These are phyloP conservation scores for Himalopsyche kuldschensis DNA, from an alignment of 2,888 invertebrate species.

Conservation along the genomic window DNA sequence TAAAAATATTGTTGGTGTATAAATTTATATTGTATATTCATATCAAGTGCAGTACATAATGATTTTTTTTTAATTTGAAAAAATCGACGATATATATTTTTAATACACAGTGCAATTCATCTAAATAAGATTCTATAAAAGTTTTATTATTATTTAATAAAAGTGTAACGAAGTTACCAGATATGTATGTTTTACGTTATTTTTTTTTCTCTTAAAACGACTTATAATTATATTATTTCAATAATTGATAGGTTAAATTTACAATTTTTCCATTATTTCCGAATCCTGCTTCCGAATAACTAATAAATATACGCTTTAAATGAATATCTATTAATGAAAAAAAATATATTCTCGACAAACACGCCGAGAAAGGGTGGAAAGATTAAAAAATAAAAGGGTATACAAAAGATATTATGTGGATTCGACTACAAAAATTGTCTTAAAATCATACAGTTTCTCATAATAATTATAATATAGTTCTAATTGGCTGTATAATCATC, in stretches of 20 bases:
- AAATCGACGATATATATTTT: neutral
- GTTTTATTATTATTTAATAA: neutral
- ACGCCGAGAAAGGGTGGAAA: neutral
- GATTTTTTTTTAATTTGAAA: neutral
- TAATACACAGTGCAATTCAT: neutral
- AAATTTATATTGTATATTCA: neutral
- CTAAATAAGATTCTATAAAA: conserved; percentile 5
- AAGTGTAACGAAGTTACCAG: conserved; percentile 1
- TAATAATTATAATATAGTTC: neutral
- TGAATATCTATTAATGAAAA: neutral
- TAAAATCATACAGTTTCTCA: neutral
- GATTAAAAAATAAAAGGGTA: neutral
- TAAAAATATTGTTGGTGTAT: neutral
- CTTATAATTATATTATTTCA: neutral
- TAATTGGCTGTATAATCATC: neutral
- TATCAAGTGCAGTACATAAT: neutral
- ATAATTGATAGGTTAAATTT: conserved; percentile 30
- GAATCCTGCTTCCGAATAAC: conserved; percentile 37
- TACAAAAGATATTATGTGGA: neutral
- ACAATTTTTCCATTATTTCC: conserved; percentile 28
- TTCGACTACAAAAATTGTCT: neutral
- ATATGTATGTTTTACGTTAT: neutral
- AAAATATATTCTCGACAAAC: neutral
- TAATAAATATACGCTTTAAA: neutral
- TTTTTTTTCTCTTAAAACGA: conserved; percentile 3